phyloP scores from a whole-genome alignment of 2,888 invertebrate genomes.

The Pheosia gnoma region DNA sequence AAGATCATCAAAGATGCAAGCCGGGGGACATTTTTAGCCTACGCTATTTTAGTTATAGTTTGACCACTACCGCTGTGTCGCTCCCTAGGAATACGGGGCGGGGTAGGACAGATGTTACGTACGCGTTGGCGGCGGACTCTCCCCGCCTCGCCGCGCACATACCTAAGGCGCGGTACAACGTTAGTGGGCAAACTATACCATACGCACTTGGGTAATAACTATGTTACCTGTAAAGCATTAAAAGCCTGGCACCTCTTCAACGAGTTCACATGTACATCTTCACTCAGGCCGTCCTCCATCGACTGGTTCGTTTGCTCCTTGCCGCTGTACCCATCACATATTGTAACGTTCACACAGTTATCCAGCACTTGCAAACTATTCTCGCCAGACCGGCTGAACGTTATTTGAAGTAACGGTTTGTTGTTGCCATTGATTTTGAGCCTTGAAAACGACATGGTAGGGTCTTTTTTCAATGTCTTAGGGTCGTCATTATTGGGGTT shows the following conservation, averaged over 20 bases:
- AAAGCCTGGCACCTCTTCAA: conserved; percentile 80
- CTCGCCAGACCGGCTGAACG: conserved; percentile 68
- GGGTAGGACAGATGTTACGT: too few relatives aligned
- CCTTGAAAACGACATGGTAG: conserved; percentile 64
- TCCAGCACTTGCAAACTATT: conserved; percentile 74
- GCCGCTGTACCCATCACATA: conserved; percentile 53
- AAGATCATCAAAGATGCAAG: too few relatives aligned
- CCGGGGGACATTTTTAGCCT: too few relatives aligned
- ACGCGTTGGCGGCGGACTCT: too few relatives aligned
- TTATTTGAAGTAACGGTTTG: conserved; percentile 74
- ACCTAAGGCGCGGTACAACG: too few relatives aligned
- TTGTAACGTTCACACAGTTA: conserved; percentile 73
- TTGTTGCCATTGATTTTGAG: conserved; percentile 78
- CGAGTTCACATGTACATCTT: conserved; percentile 63
- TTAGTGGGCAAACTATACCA: too few relatives aligned
- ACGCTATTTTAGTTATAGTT: too few relatives aligned
- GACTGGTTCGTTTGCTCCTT: conserved; percentile 60
- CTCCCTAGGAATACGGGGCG: too few relatives aligned
- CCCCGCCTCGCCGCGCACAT: too few relatives aligned
- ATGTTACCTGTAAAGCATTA: conserved; percentile 75
- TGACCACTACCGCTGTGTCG: too few relatives aligned
- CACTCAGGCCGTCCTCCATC: conserved; percentile 60
- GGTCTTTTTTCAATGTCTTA: conserved; percentile 46
- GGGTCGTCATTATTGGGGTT: conserved; percentile 47
- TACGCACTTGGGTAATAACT: too few relatives aligned